These are phyloP conservation scores for Falco naumanni DNA, from an alignment of 2,797 vertebrate genomes.

Conservation along the genomic window DNA sequence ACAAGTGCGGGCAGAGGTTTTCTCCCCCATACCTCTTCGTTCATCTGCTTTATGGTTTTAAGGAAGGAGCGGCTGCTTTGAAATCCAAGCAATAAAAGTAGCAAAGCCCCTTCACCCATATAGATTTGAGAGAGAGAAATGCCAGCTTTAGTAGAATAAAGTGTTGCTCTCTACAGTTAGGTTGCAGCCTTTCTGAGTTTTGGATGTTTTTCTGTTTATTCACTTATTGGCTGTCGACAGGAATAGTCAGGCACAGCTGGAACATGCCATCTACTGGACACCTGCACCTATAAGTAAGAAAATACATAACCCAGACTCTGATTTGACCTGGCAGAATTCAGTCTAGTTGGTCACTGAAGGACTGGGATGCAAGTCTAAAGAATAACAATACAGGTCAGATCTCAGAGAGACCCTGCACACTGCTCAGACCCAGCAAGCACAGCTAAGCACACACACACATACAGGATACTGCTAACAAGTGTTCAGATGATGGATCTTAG, in stretches of 20 bases:
- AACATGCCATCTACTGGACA: conserved; percentile 32
- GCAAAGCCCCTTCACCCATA: background rate
- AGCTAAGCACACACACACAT: no score
- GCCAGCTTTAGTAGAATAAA: background rate
- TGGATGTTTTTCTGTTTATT: background rate
- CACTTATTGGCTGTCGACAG: background rate
- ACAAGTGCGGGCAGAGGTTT: background rate
- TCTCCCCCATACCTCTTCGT: no score
- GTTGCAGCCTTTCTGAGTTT: background rate
- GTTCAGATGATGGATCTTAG: background rate
- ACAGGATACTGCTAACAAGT: background rate
- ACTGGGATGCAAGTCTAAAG: no score
- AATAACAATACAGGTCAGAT: background rate
- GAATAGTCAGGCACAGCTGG: background rate
- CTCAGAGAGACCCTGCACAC: background rate
- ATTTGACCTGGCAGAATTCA: background rate
- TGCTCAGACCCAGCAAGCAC: background rate
- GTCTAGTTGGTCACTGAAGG: background rate
- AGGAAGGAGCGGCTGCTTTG: background rate
- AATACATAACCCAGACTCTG: background rate
- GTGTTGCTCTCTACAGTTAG: background rate
- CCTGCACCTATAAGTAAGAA: accelerated
- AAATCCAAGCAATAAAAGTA: background rate
- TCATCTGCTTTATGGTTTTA: background rate
- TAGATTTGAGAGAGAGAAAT: background rate